Percentiles rank a stretch among this genome's conserved stretches.
Conservation (phyloP, 1,140 invertebrate genomes). For the Euwallacea similis region DNA sequence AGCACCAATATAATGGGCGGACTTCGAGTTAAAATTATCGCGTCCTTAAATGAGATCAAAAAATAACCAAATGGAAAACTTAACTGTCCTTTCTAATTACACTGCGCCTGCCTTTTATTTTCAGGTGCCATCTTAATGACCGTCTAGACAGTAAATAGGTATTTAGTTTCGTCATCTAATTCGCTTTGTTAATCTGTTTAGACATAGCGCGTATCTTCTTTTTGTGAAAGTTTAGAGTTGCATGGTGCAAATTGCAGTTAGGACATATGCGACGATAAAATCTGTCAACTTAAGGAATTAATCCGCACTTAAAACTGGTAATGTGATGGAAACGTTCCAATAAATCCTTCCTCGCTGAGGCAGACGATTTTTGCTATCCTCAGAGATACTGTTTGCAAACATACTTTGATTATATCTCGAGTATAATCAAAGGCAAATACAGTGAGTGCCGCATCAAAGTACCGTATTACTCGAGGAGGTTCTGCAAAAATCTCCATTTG, state of each 20-base stretch:
- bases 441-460: background rate
- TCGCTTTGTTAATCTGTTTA: too few species aligned
- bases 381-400: too few species aligned
- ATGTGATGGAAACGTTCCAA: too few species aligned
- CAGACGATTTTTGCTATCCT: too few species aligned
- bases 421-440: background rate
- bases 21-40: conserved; percentile 3
- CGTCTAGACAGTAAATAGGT: background rate
- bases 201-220: too few species aligned
- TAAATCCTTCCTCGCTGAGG: too few species aligned
- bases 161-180: background rate
- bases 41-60: background rate
- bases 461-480: background rate
- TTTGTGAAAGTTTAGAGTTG: too few species aligned
- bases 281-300: too few species aligned
- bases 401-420: too few species aligned
- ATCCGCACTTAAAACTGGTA: too few species aligned
- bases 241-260: too few species aligned
- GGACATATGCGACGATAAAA: too few species aligned
- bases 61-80: conserved; percentile 3
- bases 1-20: background rate
- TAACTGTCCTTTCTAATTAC: conserved; percentile 5
- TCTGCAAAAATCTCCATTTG: conserved; percentile 22
- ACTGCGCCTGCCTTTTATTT: background rate
- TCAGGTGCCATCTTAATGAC: background rate